phyloP scores from a whole-genome alignment of 2,888 invertebrate species.

The Oithona nana region DNA sequence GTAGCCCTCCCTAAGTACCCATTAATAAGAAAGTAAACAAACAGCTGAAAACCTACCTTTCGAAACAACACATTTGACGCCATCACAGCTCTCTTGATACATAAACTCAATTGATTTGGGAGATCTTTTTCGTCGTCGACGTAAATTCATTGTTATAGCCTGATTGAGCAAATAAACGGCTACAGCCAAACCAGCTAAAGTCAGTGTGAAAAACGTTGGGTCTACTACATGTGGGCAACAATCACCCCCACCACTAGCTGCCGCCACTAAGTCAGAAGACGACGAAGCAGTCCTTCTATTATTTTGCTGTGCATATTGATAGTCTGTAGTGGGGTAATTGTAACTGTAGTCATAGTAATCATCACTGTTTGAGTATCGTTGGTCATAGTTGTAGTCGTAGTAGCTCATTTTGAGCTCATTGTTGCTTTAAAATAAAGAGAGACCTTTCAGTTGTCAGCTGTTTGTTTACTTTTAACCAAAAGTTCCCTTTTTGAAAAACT shows the following conservation, averaged over 20 bases:
- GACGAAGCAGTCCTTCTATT: too few relatives aligned
- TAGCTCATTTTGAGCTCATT: background rate
- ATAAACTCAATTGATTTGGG: too few relatives aligned
- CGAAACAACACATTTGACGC: too few relatives aligned
- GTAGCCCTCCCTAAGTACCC: too few relatives aligned
- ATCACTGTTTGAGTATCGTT: too few relatives aligned
- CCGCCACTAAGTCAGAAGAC: background rate
- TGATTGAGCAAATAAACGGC: background rate
- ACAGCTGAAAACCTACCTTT: too few relatives aligned
- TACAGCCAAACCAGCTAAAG: background rate
- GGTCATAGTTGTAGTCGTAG: conserved; percentile 1
- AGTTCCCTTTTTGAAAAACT: too few relatives aligned
- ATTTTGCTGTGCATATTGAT: too few relatives aligned
- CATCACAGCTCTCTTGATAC: too few relatives aligned
- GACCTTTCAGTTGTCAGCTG: background rate
- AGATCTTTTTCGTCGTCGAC: background rate
- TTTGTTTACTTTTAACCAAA: too few relatives aligned
- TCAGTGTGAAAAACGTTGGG: background rate
- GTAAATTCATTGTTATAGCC: background rate
- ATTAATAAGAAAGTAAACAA: too few relatives aligned
- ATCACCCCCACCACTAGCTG: background rate
- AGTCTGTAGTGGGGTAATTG: background rate
- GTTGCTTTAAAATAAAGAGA: background rate
- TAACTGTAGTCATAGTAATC: background rate
- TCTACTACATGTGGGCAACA: background rate